These are phyloP conservation scores for Eugnorisma glareosa DNA, from an alignment of 2,888 invertebrate genomes.

Conservation along the genomic window DNA sequence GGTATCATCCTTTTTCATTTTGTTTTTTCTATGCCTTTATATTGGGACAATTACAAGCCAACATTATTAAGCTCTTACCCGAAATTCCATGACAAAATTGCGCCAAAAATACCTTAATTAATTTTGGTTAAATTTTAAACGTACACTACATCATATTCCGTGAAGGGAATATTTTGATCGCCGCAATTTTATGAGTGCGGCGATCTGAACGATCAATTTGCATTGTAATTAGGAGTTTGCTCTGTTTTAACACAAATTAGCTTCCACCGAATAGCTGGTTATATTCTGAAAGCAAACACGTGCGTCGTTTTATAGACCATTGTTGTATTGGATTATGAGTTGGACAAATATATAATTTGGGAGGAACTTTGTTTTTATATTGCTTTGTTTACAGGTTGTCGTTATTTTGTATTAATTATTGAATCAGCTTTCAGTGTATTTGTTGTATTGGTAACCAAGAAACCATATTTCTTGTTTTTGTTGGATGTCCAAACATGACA, in stretches of 20 bases:
- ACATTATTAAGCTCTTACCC: slow-evolving; percentile 44
- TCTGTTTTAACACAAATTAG: slow-evolving; percentile 86
- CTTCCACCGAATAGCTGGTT: slow-evolving; percentile 78
- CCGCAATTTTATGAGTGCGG: slow-evolving; percentile 81
- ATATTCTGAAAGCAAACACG: slow-evolving; percentile 75
- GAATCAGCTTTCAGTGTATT: not conserved
- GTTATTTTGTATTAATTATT: slow-evolving; percentile 31
- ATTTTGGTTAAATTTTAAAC: slow-evolving; percentile 61
- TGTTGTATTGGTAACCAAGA: slow-evolving; percentile 25
- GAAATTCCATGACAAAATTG: slow-evolving; percentile 55
- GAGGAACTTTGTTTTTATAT: slow-evolving; percentile 48
- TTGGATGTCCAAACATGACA: not conserved
- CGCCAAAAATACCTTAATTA: slow-evolving; percentile 63
- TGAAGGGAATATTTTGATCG: slow-evolving; percentile 73
- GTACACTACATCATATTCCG: slow-evolving; percentile 55
- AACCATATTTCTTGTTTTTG: not conserved
- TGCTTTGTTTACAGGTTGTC: slow-evolving; percentile 22
- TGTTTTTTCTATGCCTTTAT: not conserved
- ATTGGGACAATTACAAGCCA: slow-evolving; percentile 11
- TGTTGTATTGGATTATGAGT: slow-evolving; percentile 66
- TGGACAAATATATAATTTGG: slow-evolving; percentile 61
- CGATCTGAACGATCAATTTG: slow-evolving; percentile 87
- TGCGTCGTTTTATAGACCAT: slow-evolving; percentile 67
- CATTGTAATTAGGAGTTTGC: slow-evolving; percentile 87
- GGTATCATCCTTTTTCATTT: not conserved